These are phyloP conservation scores for Anastatus disparis DNA, from an alignment of 1,140 invertebrate species.

Conservation along the genomic window DNA sequence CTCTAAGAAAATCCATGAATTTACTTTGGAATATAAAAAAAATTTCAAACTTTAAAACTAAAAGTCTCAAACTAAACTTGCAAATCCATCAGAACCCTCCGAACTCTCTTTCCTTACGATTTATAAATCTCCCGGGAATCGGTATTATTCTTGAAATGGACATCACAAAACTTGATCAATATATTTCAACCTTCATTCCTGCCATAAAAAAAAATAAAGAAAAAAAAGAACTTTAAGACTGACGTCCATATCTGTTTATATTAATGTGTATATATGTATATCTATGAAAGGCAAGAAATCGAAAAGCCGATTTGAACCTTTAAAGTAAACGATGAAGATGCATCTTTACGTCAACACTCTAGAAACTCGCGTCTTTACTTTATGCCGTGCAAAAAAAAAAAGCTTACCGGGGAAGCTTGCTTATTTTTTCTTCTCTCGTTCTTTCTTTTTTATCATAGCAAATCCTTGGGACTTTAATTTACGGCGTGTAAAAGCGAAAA, in stretches of 20 bases:
- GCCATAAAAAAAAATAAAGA: neutral
- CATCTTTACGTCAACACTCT: constrained; percentile 4
- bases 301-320: constrained; percentile 2
- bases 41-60: neutral
- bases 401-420: neutral
- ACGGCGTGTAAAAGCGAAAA: constrained; percentile 18
- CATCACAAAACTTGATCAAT: neutral
- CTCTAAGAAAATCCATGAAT: too few relatives aligned
- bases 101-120: neutral
- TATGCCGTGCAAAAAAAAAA: too few relatives aligned
- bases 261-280: neutral
- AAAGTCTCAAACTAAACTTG: neutral
- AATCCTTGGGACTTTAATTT: constrained; percentile 22
- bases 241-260: neutral
- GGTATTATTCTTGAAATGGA: neutral
- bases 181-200: neutral
- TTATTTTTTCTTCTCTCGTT: too few relatives aligned
- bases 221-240: neutral
- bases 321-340: constrained; percentile 4
- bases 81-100: neutral
- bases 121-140: neutral
- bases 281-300: neutral
- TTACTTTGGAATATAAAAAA: neutral
- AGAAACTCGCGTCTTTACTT: neutral
- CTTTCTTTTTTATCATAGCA: too few relatives aligned